Percentiles rank a stretch among this genome's conserved stretches.
These are phyloP conservation scores for Julus scanicus DNA, from an alignment of 2,888 invertebrate genomes.

Conservation along the genomic window DNA sequence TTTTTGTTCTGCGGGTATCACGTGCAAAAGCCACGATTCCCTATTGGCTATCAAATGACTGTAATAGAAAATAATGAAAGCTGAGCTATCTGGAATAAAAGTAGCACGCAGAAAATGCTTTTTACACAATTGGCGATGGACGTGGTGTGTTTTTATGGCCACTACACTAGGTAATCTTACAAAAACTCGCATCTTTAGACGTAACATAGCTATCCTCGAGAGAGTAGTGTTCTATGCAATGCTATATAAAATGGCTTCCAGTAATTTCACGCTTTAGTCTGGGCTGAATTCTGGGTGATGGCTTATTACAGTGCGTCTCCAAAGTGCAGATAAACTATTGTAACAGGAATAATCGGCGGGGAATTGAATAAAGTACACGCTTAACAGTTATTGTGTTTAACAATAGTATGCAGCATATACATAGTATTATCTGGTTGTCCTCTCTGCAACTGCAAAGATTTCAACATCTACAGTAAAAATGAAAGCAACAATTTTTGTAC, in stretches of 20 bases:
- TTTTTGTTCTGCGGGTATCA: not conserved
- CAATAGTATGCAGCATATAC: not conserved
- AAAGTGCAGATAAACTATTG: not conserved
- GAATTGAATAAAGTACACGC: not conserved
- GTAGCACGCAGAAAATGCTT: not conserved
- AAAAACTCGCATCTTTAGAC: slow-evolving; percentile 25
- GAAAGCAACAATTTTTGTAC: not conserved
- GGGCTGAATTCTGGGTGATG: not conserved
- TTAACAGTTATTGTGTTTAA: not conserved
- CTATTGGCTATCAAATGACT: slow-evolving; percentile 23
- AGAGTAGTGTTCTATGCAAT: not conserved
- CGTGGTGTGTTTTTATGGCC: slow-evolving; percentile 34
- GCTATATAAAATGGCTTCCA: not conserved
- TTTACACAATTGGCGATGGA: slow-evolving; percentile 13
- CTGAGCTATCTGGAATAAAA: not conserved
- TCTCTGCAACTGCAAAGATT: not conserved
- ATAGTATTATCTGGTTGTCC: not conserved
- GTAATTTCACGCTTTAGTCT: not conserved
- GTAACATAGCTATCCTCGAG: slow-evolving; percentile 9
- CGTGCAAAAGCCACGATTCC: not conserved
- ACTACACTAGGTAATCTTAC: slow-evolving; percentile 13
- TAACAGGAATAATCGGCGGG: not conserved
- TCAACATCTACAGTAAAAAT: not conserved
- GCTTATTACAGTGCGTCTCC: not conserved
- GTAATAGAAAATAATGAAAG: slow-evolving; percentile 42